These are phyloP conservation scores for Theocolax elegans DNA, from an alignment of 1,140 invertebrate genomes.

Conservation along the genomic window DNA sequence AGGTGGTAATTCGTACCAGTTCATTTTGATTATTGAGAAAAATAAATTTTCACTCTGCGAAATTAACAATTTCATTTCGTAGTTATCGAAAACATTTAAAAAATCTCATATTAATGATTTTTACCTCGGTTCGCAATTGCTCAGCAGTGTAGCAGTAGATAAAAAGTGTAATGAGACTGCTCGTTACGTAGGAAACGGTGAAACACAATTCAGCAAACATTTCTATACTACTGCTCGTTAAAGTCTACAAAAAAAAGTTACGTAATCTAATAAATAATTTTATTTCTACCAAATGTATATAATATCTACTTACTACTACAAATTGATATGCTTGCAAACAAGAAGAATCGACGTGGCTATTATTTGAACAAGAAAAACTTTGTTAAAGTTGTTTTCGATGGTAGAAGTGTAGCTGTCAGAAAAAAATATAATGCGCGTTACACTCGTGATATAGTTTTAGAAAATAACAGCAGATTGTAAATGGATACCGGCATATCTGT, in stretches of 20 bases:
- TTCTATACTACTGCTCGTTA: not conserved
- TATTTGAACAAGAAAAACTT: slow-evolving; percentile 48
- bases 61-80: no score
- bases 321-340: slow-evolving; percentile 48
- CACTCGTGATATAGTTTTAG: no score
- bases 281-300: no score
- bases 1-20: no score
- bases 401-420: no score
- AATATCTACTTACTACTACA: slow-evolving; percentile 44
- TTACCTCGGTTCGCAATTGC: not conserved
- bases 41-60: slow-evolving; percentile 3
- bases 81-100: no score
- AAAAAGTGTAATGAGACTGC: not conserved
- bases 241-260: not conserved
- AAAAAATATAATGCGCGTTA: no score
- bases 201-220: not conserved
- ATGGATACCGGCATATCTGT: not conserved
- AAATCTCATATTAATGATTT: no score
- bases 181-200: not conserved
- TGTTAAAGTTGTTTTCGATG: slow-evolving; percentile 59
- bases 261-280: no score
- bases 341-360: slow-evolving; percentile 44
- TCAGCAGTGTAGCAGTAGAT: slow-evolving; percentile 13
- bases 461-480: no score
- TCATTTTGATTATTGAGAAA: no score